A percentile compares a stretch with the other conserved stretches of the same genome.
Conservation (phyloP, 2,113 vertebrate genomes). For the Panthera leo region DNA sequence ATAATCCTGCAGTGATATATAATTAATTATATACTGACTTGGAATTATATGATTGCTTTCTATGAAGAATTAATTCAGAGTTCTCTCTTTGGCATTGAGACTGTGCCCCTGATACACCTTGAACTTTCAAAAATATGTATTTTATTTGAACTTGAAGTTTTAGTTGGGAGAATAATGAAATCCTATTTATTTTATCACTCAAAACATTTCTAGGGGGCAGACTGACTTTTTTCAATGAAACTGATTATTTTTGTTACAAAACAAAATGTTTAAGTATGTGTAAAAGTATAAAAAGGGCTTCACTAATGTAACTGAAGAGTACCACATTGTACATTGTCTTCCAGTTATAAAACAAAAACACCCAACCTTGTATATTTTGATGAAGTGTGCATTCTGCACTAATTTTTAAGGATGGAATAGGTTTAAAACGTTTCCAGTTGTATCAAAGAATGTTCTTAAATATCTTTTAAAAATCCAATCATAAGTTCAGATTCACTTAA, state of each 20-base stretch:
- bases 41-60: conserved; percentile 13
- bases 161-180: conserved; percentile 37
- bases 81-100: not conserved
- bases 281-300: conserved; percentile 16
- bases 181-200: not conserved
- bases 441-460: not conserved
- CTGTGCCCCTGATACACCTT: not conserved
- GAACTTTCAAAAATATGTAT: conserved; percentile 15
- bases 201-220: conserved; percentile 29
- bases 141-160: conserved; percentile 48
- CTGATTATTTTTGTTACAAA: conserved; percentile 2
- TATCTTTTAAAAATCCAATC: not conserved
- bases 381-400: conserved; percentile 27
- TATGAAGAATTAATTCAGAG: not conserved
- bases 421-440: not conserved
- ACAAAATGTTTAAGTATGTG: conserved; percentile 1
- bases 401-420: conserved; percentile 24
- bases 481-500: conserved; percentile 40
- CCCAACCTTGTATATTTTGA: not conserved
- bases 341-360: not conserved
- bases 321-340: not conserved
- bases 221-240: not conserved
- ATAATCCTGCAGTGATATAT: not conserved
- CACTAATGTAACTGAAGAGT: not conserved
- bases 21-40: not conserved